Conservation (phyloP, 2,888 invertebrate genomes). For the Atethmia centrago region DNA sequence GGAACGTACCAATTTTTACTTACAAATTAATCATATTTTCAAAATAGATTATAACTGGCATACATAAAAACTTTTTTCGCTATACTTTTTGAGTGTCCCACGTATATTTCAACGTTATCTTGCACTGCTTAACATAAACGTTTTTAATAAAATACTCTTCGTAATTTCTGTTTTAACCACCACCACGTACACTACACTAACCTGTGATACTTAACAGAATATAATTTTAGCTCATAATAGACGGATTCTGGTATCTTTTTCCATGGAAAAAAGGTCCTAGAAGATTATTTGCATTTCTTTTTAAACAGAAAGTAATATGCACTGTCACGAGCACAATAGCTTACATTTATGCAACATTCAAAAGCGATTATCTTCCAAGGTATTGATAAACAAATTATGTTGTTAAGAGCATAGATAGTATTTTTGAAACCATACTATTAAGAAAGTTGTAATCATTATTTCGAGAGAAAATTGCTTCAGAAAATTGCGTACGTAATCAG, state of each 20-base stretch:
- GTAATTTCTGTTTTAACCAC: not conserved
- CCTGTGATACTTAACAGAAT: not conserved
- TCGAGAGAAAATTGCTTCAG: not conserved
- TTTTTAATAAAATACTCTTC: not conserved
- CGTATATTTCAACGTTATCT: not conserved
- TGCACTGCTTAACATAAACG: not conserved
- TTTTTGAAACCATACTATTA: too few species aligned
- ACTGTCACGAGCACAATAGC: too few species aligned
- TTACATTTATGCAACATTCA: not conserved
- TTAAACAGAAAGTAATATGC: not conserved
- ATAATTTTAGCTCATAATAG: not conserved
- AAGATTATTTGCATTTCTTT: not conserved
- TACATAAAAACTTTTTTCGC: too few species aligned
- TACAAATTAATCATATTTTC: too few species aligned
- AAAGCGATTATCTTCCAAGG: too few species aligned
- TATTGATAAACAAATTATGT: too few species aligned
- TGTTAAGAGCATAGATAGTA: too few species aligned
- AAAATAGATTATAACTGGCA: too few species aligned
- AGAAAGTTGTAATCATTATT: not conserved
- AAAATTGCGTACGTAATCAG: too few species aligned
- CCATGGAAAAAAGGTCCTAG: not conserved
- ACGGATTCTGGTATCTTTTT: not conserved
- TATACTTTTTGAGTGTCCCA: too few species aligned
- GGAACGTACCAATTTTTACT: too few species aligned
- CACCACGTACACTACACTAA: not conserved